phyloP scores from a whole-genome alignment of 2,888 invertebrate genomes.

The Eremobia ochroleuca region DNA sequence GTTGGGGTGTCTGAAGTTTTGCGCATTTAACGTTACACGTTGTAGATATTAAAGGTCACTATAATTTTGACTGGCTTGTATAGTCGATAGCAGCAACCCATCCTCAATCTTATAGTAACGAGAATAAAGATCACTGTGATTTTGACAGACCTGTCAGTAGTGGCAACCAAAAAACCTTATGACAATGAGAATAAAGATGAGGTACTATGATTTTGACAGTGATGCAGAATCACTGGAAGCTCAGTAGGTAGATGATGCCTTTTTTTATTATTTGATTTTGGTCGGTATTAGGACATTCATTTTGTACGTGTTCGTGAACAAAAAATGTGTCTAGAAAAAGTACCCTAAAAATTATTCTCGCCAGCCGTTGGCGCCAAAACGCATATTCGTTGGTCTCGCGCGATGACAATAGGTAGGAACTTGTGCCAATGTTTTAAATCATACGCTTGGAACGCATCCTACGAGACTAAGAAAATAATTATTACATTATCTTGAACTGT shows the following conservation, averaged over 20 bases:
- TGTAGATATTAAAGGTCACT: too few relatives aligned
- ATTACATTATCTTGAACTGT: slow-evolving; percentile 26
- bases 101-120: not conserved
- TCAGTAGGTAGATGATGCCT: not conserved
- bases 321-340: not conserved
- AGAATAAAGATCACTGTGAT: not conserved
- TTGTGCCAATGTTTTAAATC: slow-evolving; percentile 67
- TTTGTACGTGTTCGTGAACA: not conserved
- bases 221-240: not conserved
- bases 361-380: slow-evolving; percentile 63
- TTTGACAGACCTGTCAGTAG: not conserved
- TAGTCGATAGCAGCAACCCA: not conserved
- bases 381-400: slow-evolving; percentile 50
- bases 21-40: too few relatives aligned
- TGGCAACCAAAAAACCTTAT: not conserved
- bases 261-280: slow-evolving; percentile 3
- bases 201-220: not conserved
- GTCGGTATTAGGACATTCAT: not conserved
- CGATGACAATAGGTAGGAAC: slow-evolving; percentile 54
- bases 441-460: slow-evolving; percentile 67
- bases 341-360: not conserved
- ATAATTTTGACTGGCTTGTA: too few relatives aligned
- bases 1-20: too few relatives aligned
- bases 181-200: not conserved
- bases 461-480: slow-evolving; percentile 29